A percentile compares a stretch with the other conserved stretches of the same genome.
phyloP scores from a whole-genome alignment of 2,797 vertebrate genomes.

The Lepus oiostolus region DNA sequence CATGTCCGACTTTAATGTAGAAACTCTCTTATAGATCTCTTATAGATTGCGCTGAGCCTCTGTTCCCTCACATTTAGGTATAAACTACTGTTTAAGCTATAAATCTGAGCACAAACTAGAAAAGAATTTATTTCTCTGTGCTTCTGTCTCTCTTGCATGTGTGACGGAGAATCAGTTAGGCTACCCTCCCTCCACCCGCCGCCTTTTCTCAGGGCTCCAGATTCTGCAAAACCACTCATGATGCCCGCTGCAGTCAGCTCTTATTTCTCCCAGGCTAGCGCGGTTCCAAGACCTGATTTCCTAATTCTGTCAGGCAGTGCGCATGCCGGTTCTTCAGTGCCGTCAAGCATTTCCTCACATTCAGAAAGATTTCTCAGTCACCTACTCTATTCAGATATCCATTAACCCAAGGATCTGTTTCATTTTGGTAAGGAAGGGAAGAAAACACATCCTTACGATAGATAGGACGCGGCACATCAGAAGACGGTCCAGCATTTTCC shows the following conservation, averaged over 20 bases:
- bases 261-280: background rate
- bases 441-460: background rate
- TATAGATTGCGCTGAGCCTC: background rate
- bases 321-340: background rate
- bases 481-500: background rate
- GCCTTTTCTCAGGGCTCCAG: background rate
- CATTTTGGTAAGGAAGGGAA: slow-evolving; percentile 50
- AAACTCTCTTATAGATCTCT: background rate
- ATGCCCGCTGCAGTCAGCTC: background rate
- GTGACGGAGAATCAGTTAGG: background rate
- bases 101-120: background rate
- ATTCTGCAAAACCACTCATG: background rate
- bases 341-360: slow-evolving; percentile 23
- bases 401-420: slow-evolving; percentile 16
- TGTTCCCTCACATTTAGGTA: background rate
- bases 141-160: no score
- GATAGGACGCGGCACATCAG: background rate
- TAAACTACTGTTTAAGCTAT: background rate
- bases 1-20: background rate
- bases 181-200: background rate
- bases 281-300: slow-evolving; percentile 32
- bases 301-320: background rate
- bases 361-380: slow-evolving; percentile 45
- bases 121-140: background rate
- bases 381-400: slow-evolving; percentile 11